phyloP scores from a whole-genome alignment of 2,113 vertebrate genomes.

The Scomber scombrus region DNA sequence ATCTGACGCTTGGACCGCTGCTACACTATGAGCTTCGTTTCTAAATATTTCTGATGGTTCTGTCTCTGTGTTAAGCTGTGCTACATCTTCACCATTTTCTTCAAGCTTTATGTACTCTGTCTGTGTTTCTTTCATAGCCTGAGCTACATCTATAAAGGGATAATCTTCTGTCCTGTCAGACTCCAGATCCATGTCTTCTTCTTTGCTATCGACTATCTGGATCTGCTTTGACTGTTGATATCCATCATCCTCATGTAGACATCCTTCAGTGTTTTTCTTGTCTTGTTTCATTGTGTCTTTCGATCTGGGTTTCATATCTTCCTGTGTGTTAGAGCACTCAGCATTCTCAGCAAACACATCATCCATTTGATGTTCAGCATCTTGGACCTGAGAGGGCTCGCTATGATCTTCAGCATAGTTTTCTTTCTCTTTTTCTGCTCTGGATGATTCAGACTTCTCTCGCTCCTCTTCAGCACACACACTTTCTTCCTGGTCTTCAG shows the following conservation, averaged over 20 bases:
- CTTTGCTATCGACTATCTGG: neutral
- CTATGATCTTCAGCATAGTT: neutral
- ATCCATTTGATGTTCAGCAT: neutral
- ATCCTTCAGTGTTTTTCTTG: neutral
- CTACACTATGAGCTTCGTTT: neutral
- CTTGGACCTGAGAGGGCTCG: conserved; percentile 11
- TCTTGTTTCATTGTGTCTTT: neutral
- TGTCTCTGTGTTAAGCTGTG: neutral
- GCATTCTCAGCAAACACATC: conserved; percentile 8
- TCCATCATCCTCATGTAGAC: neutral
- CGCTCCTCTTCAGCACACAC: neutral
- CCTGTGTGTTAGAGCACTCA: neutral
- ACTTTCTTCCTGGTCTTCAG: neutral
- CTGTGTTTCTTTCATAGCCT: neutral
- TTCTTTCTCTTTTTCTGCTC: neutral
- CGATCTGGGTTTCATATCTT: neutral
- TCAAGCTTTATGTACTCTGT: rapidly evolving
- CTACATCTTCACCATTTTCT: neutral
- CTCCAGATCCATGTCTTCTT: neutral
- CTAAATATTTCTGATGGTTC: neutral
- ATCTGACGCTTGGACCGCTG: neutral
- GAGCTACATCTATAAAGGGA: neutral
- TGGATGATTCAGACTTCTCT: neutral
- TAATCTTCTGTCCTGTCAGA: neutral
- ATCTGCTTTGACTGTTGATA: neutral